phyloP scores from a whole-genome alignment of 2,797 vertebrate species.

The Phoebastria nigripes region DNA sequence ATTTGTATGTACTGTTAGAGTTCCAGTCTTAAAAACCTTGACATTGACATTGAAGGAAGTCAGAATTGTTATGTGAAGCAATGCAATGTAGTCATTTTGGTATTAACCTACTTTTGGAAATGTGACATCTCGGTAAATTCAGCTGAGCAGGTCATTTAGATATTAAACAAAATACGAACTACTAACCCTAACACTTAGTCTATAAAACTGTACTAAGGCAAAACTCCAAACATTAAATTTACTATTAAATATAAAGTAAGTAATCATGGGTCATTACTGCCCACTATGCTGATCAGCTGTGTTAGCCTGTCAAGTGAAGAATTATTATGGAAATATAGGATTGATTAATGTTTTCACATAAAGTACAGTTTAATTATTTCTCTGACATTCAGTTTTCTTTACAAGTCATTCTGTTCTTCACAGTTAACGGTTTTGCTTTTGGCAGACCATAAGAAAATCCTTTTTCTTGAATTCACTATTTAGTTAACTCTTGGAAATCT shows the following conservation, averaged over 20 bases:
- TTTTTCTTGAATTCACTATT: conserved; percentile 44
- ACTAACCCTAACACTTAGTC: conserved; percentile 58
- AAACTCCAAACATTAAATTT: conserved; percentile 80
- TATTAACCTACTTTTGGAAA: background rate
- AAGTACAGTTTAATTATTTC: conserved; percentile 78
- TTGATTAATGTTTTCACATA: conserved; percentile 80
- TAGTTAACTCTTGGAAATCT: conserved; percentile 61
- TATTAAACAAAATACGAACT: conserved; percentile 16
- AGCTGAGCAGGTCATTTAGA: background rate
- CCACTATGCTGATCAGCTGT: conserved; percentile 82
- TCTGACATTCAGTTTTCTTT: conserved; percentile 76
- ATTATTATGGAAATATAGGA: conserved; percentile 73
- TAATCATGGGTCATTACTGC: conserved; percentile 86
- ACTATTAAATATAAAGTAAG: conserved; percentile 85
- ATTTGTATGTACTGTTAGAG: background rate
- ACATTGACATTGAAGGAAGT: background rate
- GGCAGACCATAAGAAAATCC: conserved; percentile 51
- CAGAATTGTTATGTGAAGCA: background rate
- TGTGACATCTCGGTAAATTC: background rate
- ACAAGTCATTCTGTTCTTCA: conserved; percentile 79
- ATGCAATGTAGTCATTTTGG: background rate
- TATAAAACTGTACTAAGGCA: conserved; percentile 66
- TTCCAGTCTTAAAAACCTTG: background rate
- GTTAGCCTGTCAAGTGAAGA: conserved; percentile 68
- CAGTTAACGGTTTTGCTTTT: conserved; percentile 68